Conservation (phyloP, 2,113 vertebrate genomes). For the Sialia sialis region DNA sequence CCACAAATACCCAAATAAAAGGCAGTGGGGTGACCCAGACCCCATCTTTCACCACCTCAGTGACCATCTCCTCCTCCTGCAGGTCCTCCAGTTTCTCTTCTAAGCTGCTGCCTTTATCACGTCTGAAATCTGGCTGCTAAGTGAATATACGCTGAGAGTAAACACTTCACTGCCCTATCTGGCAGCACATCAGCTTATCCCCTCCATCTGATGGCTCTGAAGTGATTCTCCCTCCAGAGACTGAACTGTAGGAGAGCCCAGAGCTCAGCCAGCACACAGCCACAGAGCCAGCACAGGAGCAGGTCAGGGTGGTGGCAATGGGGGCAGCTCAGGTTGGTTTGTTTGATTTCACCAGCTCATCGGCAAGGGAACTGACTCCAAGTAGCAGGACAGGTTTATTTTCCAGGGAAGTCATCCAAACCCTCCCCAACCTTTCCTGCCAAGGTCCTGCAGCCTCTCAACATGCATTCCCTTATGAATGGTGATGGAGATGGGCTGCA, state of each 20-base stretch:
- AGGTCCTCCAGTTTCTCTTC: background rate
- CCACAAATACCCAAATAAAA: background rate
- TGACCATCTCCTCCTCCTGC: background rate
- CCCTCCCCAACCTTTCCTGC: background rate
- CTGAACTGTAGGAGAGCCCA: background rate
- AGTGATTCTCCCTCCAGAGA: background rate
- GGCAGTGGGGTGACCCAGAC: background rate
- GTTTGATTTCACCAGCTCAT: background rate
- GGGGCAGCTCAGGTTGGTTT: background rate
- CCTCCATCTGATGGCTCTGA: background rate
- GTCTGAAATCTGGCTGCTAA: background rate
- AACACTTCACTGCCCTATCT: background rate
- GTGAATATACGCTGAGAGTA: background rate
- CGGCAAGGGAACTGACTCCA: background rate
- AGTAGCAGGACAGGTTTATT: background rate
- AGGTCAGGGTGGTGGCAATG: background rate
- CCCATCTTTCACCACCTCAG: accelerated
- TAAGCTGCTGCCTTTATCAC: background rate
- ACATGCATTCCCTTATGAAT: background rate
- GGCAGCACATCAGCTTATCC: background rate
- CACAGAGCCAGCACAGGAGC: background rate
- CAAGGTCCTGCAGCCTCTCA: background rate
- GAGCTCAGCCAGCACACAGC: background rate
- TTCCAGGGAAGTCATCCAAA: conserved; percentile 8
- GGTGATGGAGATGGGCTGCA: background rate